Base-by-base conservation (phyloP, 2,113 vertebrate genomes). In the Tachuris rubrigastra region DNA sequence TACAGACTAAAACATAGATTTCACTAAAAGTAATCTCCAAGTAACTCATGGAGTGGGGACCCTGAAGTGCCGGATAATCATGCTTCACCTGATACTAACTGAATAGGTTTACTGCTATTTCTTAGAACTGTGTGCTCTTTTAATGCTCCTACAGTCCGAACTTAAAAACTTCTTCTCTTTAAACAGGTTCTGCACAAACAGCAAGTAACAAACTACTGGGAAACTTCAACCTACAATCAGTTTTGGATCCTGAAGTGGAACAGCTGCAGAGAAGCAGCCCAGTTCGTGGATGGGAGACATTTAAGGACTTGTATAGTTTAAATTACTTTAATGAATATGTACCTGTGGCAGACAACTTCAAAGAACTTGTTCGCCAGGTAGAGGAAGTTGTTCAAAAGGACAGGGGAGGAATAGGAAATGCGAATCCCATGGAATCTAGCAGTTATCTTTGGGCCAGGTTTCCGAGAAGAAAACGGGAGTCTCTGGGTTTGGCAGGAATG, bases 401-500 rank as follows among this genome's bases (percentile, higher is more conserved):
- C 68, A 63, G 23, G 9, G 92, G 90, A 79, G 95, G 83, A 60
- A 76, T 74, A n/a, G 91, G 80, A 56, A 44, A 69, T 50, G 56
- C 33, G 80, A 35, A 46, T 41, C 66, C 87, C 3, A 1, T 83
- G 71, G 85, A 41, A 42, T 93, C 76, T 31, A 87, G 79, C 53
- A 72, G 59, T 80, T 93, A 94, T 12, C 91, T 96, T 65, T 97
- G 97, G 98, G 92, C 90, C 56, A 77, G 72, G 20, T 72, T 95
- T 33, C 96, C 97, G 59, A 98, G 97, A 79, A 97, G 92, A 91
- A 99, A 98, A 97, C 98, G 98, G n/a, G 98, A 98, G 83, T 98
- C 98, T 53, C 76, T 98, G 80, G 98, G 98, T 13, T 95, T 99
- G 74, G 98, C 99, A 4, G 98, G 98, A 66, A 98, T 98, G 93